Evolutionary conservation across 1,140 invertebrate species (phyloP).

Genomic region (Drosophila asahinai): DNA sequence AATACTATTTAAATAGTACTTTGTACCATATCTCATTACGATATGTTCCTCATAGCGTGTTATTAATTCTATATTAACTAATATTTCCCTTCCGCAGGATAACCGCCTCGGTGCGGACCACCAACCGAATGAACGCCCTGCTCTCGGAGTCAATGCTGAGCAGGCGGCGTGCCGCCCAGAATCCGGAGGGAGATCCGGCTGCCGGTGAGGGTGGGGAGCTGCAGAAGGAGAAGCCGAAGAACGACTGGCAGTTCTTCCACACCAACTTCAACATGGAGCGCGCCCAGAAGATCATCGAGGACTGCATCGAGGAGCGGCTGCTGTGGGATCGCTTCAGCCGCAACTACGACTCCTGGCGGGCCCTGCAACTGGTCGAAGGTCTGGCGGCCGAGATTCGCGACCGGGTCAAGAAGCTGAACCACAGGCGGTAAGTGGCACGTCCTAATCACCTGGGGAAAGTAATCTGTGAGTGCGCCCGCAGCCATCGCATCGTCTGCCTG

Average conservation of each 20-base stretch:
- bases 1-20: not conserved
- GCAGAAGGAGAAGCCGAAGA: slow-evolving; percentile 73
- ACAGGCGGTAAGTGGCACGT: slow-evolving; percentile 65
- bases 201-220: slow-evolving; percentile 28
- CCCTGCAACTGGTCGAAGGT: slow-evolving; percentile 72
- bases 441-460: not conserved
- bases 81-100: slow-evolving; percentile 56
- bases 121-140: slow-evolving; percentile 83
- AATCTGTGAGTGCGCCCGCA: slow-evolving; percentile 23
- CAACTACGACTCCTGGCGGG: slow-evolving; percentile 81
- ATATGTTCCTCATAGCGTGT: no score
- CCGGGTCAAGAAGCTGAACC: slow-evolving; percentile 79
- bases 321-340: slow-evolving; percentile 83
- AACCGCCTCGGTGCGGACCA: slow-evolving; percentile 82
- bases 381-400: slow-evolving; percentile 79
- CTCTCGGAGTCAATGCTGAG: slow-evolving; percentile 81
- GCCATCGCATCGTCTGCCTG: slow-evolving; percentile 80
- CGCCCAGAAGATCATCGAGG: slow-evolving; percentile 78
- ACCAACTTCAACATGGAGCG: slow-evolving; percentile 84
- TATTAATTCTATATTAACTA: not conserved
- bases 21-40: not conserved
- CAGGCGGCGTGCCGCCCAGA: slow-evolving; percentile 59
- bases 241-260: slow-evolving; percentile 81
- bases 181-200: slow-evolving; percentile 40
- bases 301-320: slow-evolving; percentile 81